Percentiles rank a stretch among this genome's conserved stretches.
These are phyloP conservation scores for Macaria notata DNA, from an alignment of 2,888 invertebrate species.

Conservation along the genomic window DNA sequence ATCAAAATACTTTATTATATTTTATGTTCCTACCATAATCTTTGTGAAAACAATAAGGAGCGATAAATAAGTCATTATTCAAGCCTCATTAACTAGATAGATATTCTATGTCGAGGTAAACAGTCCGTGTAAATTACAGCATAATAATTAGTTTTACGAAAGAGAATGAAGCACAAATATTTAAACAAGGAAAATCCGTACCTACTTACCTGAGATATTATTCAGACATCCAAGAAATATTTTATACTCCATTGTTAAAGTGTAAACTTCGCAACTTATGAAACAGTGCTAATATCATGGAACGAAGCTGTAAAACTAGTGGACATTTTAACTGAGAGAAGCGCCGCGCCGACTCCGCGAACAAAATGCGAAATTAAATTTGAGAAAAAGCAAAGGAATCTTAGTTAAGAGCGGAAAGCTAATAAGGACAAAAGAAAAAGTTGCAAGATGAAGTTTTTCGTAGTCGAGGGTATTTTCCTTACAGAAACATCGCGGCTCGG, in stretches of 20 bases:
- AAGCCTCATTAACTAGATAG: no score
- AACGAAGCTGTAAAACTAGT: slow-evolving; percentile 35
- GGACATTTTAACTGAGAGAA: slow-evolving; percentile 42
- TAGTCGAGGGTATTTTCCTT: slow-evolving; percentile 62
- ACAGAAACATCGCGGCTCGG: slow-evolving; percentile 61
- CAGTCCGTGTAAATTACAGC: no score
- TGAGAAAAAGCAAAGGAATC: slow-evolving; percentile 56
- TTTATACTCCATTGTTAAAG: slow-evolving; percentile 14
- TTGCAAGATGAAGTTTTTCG: slow-evolving; percentile 65
- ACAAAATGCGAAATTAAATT: slow-evolving; percentile 57
- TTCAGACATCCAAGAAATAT: slow-evolving; percentile 13
- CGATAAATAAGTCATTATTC: no score
- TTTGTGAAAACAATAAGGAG: no score
- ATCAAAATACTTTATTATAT: no score
- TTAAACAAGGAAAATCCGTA: no score
- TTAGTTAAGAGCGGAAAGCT: slow-evolving; percentile 65
- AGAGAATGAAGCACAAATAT: no score
- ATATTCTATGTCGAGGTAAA: no score
- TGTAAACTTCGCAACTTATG: slow-evolving; percentile 24
- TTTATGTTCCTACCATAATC: no score
- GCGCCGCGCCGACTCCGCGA: slow-evolving; percentile 40
- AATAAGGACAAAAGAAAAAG: slow-evolving; percentile 63
- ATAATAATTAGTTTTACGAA: no score
- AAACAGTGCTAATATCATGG: slow-evolving; percentile 31
- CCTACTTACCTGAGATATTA: neutral